Percentiles rank a stretch among this genome's conserved stretches.
Conservation (phyloP, 2,113 vertebrate genomes). For the Pica pica region DNA sequence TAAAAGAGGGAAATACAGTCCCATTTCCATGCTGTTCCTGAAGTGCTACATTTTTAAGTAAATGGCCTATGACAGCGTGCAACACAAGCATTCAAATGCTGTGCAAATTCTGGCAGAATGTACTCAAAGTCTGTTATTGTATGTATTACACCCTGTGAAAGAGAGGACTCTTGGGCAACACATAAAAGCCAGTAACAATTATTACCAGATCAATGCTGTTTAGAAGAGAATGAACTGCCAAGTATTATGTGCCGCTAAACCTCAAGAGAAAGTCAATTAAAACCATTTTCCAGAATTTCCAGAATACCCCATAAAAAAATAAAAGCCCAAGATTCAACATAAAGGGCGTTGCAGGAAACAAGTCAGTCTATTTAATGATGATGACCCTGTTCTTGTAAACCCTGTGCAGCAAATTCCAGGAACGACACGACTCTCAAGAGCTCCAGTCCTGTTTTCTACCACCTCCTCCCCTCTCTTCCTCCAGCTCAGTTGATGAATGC, state of each 20-base stretch:
- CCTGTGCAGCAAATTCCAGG: slow-evolving; percentile 24
- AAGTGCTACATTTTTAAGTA: not conserved
- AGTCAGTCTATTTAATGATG: not conserved
- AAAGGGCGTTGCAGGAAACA: not conserved
- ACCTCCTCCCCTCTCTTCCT: not conserved
- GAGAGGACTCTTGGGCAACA: not conserved
- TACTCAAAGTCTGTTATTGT: not conserved
- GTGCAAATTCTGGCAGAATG: not conserved
- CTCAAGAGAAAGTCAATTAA: slow-evolving; percentile 45
- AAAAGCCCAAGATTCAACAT: not conserved
- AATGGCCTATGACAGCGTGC: not conserved
- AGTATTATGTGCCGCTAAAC: not conserved
- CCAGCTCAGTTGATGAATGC: not conserved
- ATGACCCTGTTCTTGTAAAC: slow-evolving; percentile 20
- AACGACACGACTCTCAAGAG: not conserved
- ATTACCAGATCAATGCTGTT: slow-evolving; percentile 37
- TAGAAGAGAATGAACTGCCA: slow-evolving; percentile 13
- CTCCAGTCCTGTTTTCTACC: not conserved
- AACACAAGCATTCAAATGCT: not conserved
- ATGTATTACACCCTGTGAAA: not conserved
- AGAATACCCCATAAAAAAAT: slow-evolving; percentile 1
- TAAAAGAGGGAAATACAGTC: not conserved
- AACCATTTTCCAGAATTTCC: slow-evolving; percentile 35
- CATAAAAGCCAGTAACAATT: slow-evolving; percentile 23
- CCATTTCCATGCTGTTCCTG: not conserved